Evolutionary conservation across 2,888 invertebrate species (phyloP).

Genomic region (Lycaena phlaeas): DNA sequence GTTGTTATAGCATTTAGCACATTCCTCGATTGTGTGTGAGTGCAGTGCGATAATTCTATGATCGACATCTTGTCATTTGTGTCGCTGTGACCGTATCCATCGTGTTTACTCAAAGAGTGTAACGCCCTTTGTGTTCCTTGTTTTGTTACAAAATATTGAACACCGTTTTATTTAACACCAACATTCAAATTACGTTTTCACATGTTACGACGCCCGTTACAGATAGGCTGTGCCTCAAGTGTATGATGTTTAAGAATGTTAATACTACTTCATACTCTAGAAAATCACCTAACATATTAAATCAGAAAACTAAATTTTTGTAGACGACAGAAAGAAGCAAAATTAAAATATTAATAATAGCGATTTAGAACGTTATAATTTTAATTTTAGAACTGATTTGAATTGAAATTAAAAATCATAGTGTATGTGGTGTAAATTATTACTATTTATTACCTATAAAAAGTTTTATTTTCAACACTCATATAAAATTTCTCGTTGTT

Average conservation of each 20-base stretch:
- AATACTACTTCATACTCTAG: no score
- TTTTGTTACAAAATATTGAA: slow-evolving; percentile 73
- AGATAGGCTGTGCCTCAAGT: background rate
- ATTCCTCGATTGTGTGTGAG: slow-evolving; percentile 21
- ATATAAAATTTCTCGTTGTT: no score
- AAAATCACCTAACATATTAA: no score
- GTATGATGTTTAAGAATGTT: background rate
- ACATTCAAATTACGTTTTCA: slow-evolving; percentile 62
- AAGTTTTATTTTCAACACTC: no score
- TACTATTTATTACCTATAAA: no score
- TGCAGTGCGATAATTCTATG: slow-evolving; percentile 53
- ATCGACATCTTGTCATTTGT: background rate
- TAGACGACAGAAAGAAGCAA: no score
- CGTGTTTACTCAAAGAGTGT: slow-evolving; percentile 59
- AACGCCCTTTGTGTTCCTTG: slow-evolving; percentile 70
- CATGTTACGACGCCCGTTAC: slow-evolving; percentile 41
- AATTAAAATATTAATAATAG: no score
- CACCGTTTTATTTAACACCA: slow-evolving; percentile 71
- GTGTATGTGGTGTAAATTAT: no score
- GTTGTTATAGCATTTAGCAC: slow-evolving; percentile 25
- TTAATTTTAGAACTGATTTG: no score
- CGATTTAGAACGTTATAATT: no score
- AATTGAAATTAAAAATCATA: no score
- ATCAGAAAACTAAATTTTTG: no score
- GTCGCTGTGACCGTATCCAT: slow-evolving; percentile 4